A percentile compares a stretch with the other conserved stretches of the same genome.
These are phyloP conservation scores for Hemichromis elongatus DNA, from an alignment of 2,113 vertebrate genomes.

Conservation along the genomic window DNA sequence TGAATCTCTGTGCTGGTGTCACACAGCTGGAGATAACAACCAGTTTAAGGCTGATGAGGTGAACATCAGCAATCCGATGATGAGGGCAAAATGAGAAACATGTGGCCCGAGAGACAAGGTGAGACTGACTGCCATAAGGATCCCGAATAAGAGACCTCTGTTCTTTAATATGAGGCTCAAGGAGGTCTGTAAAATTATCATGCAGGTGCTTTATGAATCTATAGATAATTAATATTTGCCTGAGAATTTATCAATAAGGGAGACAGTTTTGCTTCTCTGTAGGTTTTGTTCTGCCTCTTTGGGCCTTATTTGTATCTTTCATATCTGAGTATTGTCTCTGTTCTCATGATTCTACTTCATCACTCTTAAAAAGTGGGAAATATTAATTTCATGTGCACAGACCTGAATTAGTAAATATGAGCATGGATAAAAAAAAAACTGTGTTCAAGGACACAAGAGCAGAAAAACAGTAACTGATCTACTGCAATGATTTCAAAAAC, in stretches of 20 bases:
- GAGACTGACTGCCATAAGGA: neutral
- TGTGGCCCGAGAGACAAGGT: neutral
- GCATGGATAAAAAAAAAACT: neutral
- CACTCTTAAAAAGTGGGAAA: neutral
- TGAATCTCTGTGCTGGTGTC: constrained; percentile 30
- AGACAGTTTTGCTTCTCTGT: neutral
- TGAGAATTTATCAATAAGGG: neutral
- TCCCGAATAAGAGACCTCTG: neutral
- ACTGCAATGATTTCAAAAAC: neutral
- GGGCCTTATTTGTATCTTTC: neutral
- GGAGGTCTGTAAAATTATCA: neutral
- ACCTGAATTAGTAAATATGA: neutral
- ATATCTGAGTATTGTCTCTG: neutral
- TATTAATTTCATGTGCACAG: neutral
- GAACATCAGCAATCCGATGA: neutral
- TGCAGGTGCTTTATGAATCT: neutral
- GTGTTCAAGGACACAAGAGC: neutral
- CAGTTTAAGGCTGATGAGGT: neutral
- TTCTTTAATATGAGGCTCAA: neutral
- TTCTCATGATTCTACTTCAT: neutral
- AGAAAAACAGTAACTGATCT: neutral
- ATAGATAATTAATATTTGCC: neutral
- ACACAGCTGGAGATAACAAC: constrained; percentile 12
- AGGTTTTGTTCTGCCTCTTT: neutral
- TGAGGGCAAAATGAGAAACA: neutral